Base-by-base conservation (phyloP, 2,797 vertebrate genomes). In the Taeniopygia guttata region DNA sequence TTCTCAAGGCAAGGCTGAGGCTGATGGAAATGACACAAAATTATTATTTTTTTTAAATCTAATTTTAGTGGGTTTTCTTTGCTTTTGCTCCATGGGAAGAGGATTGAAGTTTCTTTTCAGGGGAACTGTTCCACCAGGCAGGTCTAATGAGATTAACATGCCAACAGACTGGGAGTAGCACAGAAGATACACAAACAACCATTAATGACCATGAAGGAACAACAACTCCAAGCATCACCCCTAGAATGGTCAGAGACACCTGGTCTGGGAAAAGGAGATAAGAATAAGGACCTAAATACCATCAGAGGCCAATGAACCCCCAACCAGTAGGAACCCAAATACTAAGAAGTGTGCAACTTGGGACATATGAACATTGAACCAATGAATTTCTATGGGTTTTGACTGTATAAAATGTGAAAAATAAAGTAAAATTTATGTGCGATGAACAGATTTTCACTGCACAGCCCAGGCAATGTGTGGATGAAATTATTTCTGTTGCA, bases 221-320 rank as follows among this genome's bases (percentile, higher is more conserved):
- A 42, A 5, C 25, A 73, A 1, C 25, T 42, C 43, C 16, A 42
- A 32, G 18, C 32, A 42, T 34, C 21, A 21, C 3, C 21, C 13
- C 32, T 34, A 17, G 13, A 9, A 26, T 9, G 26, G 16, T 32
- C 1, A 3, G 36, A 66, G 11, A 74, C 34, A 49, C 13, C 30
- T 42, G 43, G 13, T 17, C 9, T 14, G 13, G 13, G 2, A 4
- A 42, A 11, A 34, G 10, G 8, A 55, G 34, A 9, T 16, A 64
- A 56, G 30, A 64, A 49, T 13, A 36, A 64, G 14, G 3, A 56
- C 9, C 11, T 11, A 25, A 55, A 48, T 9, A 34, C 2, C 11
- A 36, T 17, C 0, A 0, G 9, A 42, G 4, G 21, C 1, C 1
- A 42, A 34, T 29, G 40, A 29, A 73, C 16, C 13, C 0, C 0